phyloP scores from a whole-genome alignment of 2,113 vertebrate species.

The Hypocryptadius cinnamomeus region DNA sequence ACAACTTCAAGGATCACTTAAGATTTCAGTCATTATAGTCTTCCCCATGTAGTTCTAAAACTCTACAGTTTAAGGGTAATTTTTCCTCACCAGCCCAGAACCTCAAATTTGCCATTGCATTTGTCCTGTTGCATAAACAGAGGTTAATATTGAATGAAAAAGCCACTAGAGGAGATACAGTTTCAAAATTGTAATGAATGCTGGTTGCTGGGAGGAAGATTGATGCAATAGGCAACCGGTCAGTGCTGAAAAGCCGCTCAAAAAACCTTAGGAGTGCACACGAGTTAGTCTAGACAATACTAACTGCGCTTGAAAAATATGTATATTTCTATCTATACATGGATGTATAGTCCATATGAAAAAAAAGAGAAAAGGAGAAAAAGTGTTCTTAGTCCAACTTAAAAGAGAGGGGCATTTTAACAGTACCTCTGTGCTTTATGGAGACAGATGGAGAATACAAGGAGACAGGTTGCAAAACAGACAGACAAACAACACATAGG shows the following conservation, averaged over 20 bases:
- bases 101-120: slow-evolving; percentile 40
- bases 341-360: slow-evolving; percentile 18
- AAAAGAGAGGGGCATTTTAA: slow-evolving; percentile 52
- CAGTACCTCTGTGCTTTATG: slow-evolving; percentile 65
- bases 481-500: slow-evolving; percentile 68
- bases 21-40: background rate
- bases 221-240: slow-evolving; percentile 33
- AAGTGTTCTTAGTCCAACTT: slow-evolving; percentile 47
- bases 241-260: background rate
- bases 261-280: slow-evolving; percentile 50
- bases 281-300: slow-evolving; percentile 30
- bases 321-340: slow-evolving; percentile 9
- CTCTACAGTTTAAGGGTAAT: background rate
- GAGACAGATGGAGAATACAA: slow-evolving; percentile 70
- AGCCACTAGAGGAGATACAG: slow-evolving; percentile 5
- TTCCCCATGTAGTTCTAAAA: slow-evolving; percentile 2
- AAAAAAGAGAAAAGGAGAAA: slow-evolving; percentile 42
- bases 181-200: slow-evolving; percentile 34
- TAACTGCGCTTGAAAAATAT: slow-evolving; percentile 60
- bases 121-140: slow-evolving; percentile 53
- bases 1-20: slow-evolving; percentile 54
- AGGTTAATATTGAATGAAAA: slow-evolving; percentile 45
- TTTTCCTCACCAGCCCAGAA: slow-evolving; percentile 54
- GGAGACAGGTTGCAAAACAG: slow-evolving; percentile 64
- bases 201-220: slow-evolving; percentile 55